Evolutionary conservation across 2,113 vertebrate genomes (phyloP).

Genomic region (Neogale vison): DNA sequence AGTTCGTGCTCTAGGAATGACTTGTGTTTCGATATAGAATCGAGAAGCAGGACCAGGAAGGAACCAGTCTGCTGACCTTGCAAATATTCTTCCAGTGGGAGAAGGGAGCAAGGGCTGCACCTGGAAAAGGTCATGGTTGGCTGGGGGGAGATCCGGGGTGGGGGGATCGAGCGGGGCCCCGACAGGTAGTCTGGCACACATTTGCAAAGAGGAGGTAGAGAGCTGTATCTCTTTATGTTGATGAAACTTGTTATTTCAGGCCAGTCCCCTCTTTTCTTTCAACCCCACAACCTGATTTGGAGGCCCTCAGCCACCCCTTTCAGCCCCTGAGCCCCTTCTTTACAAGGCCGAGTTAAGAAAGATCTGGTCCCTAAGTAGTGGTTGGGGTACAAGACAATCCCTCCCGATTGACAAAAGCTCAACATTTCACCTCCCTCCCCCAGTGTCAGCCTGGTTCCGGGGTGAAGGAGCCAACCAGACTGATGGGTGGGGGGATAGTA

Average conservation of each 20-base stretch:
- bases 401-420: background rate
- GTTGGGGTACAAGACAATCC: background rate
- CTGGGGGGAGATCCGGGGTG: accelerated
- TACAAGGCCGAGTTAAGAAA: background rate
- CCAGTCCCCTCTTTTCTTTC: background rate
- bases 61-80: background rate
- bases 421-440: background rate
- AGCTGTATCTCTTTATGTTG: background rate
- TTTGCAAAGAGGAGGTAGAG: background rate
- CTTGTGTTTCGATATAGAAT: background rate
- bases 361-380: background rate
- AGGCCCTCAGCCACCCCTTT: background rate
- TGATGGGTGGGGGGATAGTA: conserved; percentile 58
- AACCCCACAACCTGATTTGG: background rate
- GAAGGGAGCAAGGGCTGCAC: background rate
- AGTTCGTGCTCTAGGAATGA: background rate
- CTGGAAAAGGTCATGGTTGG: background rate
- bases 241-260: background rate
- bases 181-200: background rate
- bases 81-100: background rate
- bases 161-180: background rate
- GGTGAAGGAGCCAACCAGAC: background rate
- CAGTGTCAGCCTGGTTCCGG: background rate
- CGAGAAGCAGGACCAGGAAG: background rate
- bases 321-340: background rate